Base-by-base conservation (phyloP, 2,888 invertebrate genomes). In the Tenthredo distinguenda region DNA sequence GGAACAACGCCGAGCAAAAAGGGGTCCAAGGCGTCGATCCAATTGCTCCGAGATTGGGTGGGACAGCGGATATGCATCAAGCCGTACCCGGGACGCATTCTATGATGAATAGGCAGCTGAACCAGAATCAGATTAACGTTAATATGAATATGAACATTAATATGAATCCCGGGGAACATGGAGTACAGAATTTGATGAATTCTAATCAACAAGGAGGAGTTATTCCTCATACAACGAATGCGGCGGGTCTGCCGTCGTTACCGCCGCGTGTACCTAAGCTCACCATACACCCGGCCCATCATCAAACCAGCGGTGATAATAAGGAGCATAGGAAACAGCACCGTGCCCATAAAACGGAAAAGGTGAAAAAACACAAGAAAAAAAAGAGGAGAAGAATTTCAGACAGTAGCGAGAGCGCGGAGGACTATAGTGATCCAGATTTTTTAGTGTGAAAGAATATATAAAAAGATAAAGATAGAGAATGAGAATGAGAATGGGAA, bases 381-480 rank as follows among this genome's bases (percentile, higher is more conserved):
- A 93, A 93, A 88, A 93, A 93, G 87, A 91, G 92, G 88, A 91
- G 93, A 92, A 91, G 93, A 91, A 91, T 93, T 85, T 92, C 92
- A 88, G 93, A 93, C 79, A 93, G 91, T 88, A 93, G 93, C 86
- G 96, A 96, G 87, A 95, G 95, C 93, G 96, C 95, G 89, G 96
- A 96, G 91, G 95, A 96, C 92, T 95, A 94, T 92, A 96, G 96
- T 94, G 96, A 96, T 92, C 95, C 95, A 88, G 94, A 94, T 90
- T 93, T 91, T 89, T 91, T 91, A 87, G 92, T 92, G 91, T 93
- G 91, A 93, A 50, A 18, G 6, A 18, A 83, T 21, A 83, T 26
- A 58, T 65, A 85, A 4, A 79, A 72, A 21, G 37, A 85, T 40
- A 31, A 21, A 85, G 62, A 58, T 18, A 9, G 21, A 21, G 58